A percentile compares a stretch with the other conserved stretches of the same genome.
phyloP scores from a whole-genome alignment of 2,797 vertebrate genomes.

The Chromobotia macracanthus region DNA sequence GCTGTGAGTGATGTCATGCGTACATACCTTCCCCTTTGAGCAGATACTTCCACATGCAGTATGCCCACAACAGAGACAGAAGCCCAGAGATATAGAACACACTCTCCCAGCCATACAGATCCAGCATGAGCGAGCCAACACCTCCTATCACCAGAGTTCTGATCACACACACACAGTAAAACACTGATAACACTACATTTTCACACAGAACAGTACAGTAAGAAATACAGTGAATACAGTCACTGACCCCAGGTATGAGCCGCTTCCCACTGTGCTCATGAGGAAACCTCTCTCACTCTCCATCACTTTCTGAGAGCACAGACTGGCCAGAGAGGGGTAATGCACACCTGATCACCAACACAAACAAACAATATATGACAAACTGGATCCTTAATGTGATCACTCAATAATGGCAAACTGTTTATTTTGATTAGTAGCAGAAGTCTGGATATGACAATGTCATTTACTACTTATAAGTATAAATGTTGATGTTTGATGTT shows the following conservation, averaged over 20 bases:
- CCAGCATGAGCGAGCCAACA: constrained; percentile 89
- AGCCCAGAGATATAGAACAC: constrained; percentile 92
- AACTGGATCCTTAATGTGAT: neutral
- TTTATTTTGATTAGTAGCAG: neutral
- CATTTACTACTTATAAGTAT: neutral
- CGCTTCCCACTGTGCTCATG: constrained; percentile 91
- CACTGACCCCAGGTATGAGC: constrained; percentile 94
- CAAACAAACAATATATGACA: constrained; percentile 2
- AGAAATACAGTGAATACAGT: neutral
- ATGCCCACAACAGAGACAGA: constrained; percentile 90
- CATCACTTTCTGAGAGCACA: constrained; percentile 90
- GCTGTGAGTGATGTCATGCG: neutral
- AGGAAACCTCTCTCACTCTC: constrained; percentile 90
- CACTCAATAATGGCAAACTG: neutral
- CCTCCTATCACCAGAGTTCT: constrained; percentile 91
- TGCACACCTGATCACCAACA: constrained; percentile 80
- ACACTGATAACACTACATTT: constrained; percentile 2
- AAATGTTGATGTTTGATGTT: neutral
- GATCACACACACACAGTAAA: constrained; percentile 12
- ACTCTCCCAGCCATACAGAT: constrained; percentile 91
- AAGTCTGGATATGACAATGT: neutral
- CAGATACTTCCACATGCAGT: constrained; percentile 90
- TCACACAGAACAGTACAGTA: neutral
- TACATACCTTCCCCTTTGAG: constrained; percentile 84
- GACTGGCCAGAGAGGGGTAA: constrained; percentile 91